A percentile compares a stretch with the other conserved stretches of the same genome.
These are phyloP conservation scores for Battus philenor DNA, from an alignment of 1,140 invertebrate genomes.

Conservation along the genomic window DNA sequence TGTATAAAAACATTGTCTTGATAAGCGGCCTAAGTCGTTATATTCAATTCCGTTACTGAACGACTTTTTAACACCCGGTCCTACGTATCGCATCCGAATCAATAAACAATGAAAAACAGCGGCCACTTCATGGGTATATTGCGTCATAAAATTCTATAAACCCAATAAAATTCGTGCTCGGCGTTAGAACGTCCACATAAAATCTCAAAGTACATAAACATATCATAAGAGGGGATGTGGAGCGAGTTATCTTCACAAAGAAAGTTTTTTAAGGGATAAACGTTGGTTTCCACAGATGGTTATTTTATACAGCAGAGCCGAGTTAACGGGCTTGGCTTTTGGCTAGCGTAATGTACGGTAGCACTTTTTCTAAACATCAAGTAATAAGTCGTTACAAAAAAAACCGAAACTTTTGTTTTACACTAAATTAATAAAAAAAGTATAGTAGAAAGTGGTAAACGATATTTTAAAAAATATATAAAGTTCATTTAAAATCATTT, in stretches of 20 bases:
- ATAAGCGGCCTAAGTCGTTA: background rate
- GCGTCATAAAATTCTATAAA: slow-evolving; percentile 73
- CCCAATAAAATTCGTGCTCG: slow-evolving; percentile 73
- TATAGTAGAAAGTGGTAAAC: too few relatives aligned
- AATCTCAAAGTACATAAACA: slow-evolving; percentile 75
- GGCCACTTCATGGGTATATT: slow-evolving; percentile 59
- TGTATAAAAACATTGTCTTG: too few relatives aligned
- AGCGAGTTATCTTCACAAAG: slow-evolving; percentile 69
- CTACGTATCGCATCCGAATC: slow-evolving; percentile 46
- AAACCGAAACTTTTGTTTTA: too few relatives aligned
- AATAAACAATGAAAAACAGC: slow-evolving; percentile 70
- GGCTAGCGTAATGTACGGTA: slow-evolving; percentile 38
- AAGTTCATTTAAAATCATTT: too few relatives aligned
- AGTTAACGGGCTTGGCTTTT: slow-evolving; percentile 61
- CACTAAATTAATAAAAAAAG: too few relatives aligned
- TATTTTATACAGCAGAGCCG: slow-evolving; percentile 70
- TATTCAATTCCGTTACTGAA: background rate
- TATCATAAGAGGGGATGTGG: slow-evolving; percentile 72
- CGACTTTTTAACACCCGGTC: slow-evolving; percentile 25
- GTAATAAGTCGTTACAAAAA: too few relatives aligned
- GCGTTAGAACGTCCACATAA: slow-evolving; percentile 74
- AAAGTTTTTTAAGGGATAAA: slow-evolving; percentile 68
- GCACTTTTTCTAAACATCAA: too few relatives aligned
- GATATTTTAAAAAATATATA: too few relatives aligned
- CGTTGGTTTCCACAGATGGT: slow-evolving; percentile 65